Percentiles rank a stretch among this genome's conserved stretches.
Conservation (phyloP, 2,113 vertebrate species). For the Toxostoma redivivum region DNA sequence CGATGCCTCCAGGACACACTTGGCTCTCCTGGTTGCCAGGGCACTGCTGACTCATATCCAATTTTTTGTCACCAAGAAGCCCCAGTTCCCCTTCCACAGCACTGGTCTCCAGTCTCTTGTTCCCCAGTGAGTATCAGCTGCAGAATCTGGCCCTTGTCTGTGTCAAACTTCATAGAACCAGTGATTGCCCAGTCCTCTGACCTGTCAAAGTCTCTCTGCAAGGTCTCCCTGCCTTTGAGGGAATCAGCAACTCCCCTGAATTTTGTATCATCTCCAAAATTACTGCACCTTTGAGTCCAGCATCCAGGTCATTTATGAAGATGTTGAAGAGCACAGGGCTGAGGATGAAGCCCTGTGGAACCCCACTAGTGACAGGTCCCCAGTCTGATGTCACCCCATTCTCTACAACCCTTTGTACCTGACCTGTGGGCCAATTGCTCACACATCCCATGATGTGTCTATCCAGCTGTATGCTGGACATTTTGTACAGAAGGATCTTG, state of each 20-base stretch:
- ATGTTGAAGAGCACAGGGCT: neutral
- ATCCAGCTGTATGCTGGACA: neutral
- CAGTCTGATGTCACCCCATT: neutral
- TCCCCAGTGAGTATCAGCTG: too few species aligned
- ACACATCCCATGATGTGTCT: too few species aligned
- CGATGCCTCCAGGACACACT: accelerated
- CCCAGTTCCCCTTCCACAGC: neutral
- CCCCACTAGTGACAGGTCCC: neutral
- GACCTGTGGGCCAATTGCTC: accelerated
- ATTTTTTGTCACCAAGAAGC: neutral
- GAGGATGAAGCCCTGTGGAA: neutral
- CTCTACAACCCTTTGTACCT: neutral
- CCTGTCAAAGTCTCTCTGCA: neutral
- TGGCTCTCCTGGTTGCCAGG: neutral
- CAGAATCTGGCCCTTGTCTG: neutral
- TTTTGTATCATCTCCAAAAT: neutral
- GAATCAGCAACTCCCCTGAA: neutral
- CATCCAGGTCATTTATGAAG: neutral
- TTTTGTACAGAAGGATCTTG: neutral
- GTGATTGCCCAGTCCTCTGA: neutral
- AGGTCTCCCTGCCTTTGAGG: neutral
- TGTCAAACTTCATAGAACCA: neutral
- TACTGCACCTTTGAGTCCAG: too few species aligned
- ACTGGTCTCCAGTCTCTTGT: neutral
- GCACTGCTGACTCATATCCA: neutral